phyloP scores from a whole-genome alignment of 2,888 invertebrate species.

The Lithodes maja region DNA sequence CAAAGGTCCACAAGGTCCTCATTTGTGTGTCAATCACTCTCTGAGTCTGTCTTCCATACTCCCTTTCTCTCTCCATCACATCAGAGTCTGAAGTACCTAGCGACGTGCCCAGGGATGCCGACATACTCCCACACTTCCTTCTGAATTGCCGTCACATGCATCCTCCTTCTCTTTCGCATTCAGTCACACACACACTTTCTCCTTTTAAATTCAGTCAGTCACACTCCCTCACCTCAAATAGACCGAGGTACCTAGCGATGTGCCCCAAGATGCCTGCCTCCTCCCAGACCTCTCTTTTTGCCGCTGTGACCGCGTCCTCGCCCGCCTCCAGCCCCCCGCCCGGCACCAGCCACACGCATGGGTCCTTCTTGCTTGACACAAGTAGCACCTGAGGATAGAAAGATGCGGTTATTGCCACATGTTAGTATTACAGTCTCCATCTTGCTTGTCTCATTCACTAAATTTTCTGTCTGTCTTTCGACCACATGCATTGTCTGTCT shows the following conservation, averaged over 20 bases:
- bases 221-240: slow-evolving; percentile 86
- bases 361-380: slow-evolving; percentile 92
- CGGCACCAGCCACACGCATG: slow-evolving; percentile 96
- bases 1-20: too few relatives aligned
- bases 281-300: slow-evolving; percentile 93
- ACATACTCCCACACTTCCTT: neutral
- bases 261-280: slow-evolving; percentile 96
- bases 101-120: neutral
- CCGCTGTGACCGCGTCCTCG: slow-evolving; percentile 92
- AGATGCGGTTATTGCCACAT: neutral
- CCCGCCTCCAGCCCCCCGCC: slow-evolving; percentile 96
- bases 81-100: neutral
- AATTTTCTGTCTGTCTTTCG: too few relatives aligned
- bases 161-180: neutral
- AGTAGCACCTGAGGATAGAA: slow-evolving; percentile 85
- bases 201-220: neutral
- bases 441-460: too few relatives aligned
- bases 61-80: neutral
- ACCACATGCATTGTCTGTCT: too few relatives aligned
- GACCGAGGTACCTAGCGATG: slow-evolving; percentile 90
- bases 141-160: neutral
- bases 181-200: neutral
- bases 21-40: neutral
- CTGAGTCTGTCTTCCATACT: neutral
- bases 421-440: too few relatives aligned